phyloP scores from a whole-genome alignment of 1,140 invertebrate genomes.

The Drosophila albomicans region DNA sequence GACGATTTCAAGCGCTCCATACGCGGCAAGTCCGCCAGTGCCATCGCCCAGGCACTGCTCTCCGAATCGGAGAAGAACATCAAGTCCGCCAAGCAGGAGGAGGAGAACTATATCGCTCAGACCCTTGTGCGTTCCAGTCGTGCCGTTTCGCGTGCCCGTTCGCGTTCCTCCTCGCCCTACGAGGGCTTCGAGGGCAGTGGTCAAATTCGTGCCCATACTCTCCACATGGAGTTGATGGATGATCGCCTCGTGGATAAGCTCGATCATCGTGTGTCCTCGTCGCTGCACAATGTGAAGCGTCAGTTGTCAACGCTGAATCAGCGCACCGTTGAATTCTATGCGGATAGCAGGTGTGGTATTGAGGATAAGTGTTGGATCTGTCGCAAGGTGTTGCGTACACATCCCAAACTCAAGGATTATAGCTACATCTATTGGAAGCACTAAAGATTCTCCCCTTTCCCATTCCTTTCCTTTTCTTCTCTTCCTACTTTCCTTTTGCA shows the following conservation, averaged over 20 bases:
- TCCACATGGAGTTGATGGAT: slow-evolving; percentile 81
- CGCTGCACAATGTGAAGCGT: slow-evolving; percentile 82
- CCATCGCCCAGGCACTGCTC: slow-evolving; percentile 89
- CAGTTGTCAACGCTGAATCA: slow-evolving; percentile 79
- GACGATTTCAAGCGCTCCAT: slow-evolving; percentile 86
- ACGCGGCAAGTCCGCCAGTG: slow-evolving; percentile 90
- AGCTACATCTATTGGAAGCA: slow-evolving; percentile 78
- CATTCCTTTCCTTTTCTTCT: not conserved
- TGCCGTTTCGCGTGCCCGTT: slow-evolving; percentile 68
- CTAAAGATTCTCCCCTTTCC: slow-evolving; percentile 16
- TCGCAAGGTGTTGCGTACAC: slow-evolving; percentile 79
- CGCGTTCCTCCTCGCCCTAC: slow-evolving; percentile 56
- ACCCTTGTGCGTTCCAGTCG: slow-evolving; percentile 72
- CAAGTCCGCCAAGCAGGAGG: slow-evolving; percentile 82
- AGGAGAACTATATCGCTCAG: slow-evolving; percentile 76
- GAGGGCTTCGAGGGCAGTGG: slow-evolving; percentile 36
- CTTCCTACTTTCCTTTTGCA: not conserved
- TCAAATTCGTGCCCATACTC: slow-evolving; percentile 63
- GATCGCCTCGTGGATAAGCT: slow-evolving; percentile 81
- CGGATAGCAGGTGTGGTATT: slow-evolving; percentile 84
- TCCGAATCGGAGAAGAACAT: slow-evolving; percentile 87
- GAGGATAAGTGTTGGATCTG: slow-evolving; percentile 84
- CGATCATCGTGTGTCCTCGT: slow-evolving; percentile 81
- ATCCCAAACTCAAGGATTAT: slow-evolving; percentile 82
- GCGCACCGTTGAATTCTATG: slow-evolving; percentile 80